Conservation (phyloP, 2,113 vertebrate species). For the Todiramphus saurophagus region DNA sequence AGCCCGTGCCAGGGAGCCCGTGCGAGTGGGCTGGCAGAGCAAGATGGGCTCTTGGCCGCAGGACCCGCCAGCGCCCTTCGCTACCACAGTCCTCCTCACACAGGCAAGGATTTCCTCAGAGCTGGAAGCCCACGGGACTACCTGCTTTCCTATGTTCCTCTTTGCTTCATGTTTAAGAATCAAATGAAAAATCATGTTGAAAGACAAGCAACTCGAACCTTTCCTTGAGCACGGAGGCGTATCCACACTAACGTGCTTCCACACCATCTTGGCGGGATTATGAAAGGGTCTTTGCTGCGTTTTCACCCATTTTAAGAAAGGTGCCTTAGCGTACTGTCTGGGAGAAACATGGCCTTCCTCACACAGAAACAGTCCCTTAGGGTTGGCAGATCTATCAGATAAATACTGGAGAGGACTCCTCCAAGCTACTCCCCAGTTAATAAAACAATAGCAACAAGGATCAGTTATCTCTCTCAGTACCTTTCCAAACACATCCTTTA, state of each 20-base stretch:
- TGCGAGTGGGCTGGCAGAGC: accelerated
- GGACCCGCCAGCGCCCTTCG: accelerated
- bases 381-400: not conserved
- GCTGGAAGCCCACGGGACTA: accelerated
- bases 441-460: not conserved
- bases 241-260: accelerated
- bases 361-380: not conserved
- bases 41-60: not conserved
- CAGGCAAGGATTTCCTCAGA: not conserved
- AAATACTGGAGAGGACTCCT: not conserved
- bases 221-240: not conserved
- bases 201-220: not conserved
- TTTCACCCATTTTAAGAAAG: not conserved
- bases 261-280: not conserved
- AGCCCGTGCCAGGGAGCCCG: not conserved
- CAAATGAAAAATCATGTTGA: not conserved
- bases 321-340: not conserved
- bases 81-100: not conserved
- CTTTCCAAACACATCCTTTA: not conserved
- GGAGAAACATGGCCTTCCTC: not conserved
- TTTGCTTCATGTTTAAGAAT: not conserved
- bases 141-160: accelerated
- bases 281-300: not conserved
- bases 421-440: not conserved
- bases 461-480: not conserved